These are phyloP conservation scores for Craterocephalus amniculus DNA, from an alignment of 2,797 vertebrate genomes.

Conservation along the genomic window DNA sequence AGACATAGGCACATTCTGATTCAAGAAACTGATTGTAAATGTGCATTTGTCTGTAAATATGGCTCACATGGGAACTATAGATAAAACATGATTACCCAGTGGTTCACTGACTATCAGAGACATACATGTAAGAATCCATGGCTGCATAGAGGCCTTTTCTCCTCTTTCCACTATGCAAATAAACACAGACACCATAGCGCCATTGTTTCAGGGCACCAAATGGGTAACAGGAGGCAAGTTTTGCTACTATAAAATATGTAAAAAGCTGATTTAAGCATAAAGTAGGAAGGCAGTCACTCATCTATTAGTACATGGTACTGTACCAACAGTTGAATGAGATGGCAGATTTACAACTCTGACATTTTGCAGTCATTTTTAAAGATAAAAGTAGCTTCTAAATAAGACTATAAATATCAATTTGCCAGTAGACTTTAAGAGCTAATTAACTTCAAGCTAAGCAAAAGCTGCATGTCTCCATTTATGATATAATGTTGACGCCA, in stretches of 20 bases:
- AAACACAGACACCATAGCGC: slow-evolving; percentile 40
- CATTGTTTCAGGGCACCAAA: slow-evolving; percentile 43
- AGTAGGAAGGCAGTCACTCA: slow-evolving; percentile 14
- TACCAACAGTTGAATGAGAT: slow-evolving; percentile 2
- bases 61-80: slow-evolving; percentile 1
- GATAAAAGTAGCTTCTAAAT: slow-evolving; percentile 1
- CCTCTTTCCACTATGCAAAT: slow-evolving; percentile 33
- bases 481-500: background rate
- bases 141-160: slow-evolving; percentile 22
- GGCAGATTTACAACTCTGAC: background rate
- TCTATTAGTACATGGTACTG: slow-evolving; percentile 1
- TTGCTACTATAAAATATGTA: slow-evolving; percentile 18
- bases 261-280: slow-evolving; percentile 20
- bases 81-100: slow-evolving; percentile 33
- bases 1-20: slow-evolving; percentile 19
- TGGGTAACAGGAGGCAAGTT: slow-evolving; percentile 36
- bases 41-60: slow-evolving; percentile 20
- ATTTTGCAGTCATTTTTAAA: background rate
- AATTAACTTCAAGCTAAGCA: too few relatives aligned
- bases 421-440: background rate
- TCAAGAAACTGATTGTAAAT: slow-evolving; percentile 29
- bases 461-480: background rate
- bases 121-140: slow-evolving; percentile 42
- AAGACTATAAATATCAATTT: background rate
- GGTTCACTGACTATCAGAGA: slow-evolving; percentile 50